phyloP scores from a whole-genome alignment of 2,888 invertebrate genomes.

The Lepidochrysops patricia region DNA sequence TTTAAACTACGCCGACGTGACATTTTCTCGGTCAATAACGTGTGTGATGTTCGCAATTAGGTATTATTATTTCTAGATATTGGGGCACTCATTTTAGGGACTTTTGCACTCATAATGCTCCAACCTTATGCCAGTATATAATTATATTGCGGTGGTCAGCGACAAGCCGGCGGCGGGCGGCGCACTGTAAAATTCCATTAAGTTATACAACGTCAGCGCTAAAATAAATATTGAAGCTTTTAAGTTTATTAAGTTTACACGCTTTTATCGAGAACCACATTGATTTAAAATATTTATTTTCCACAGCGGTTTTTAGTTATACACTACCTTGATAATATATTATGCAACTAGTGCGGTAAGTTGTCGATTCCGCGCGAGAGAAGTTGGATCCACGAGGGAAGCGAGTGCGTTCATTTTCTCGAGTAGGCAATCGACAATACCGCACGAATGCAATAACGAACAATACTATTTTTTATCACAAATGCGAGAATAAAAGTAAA shows the following conservation, averaged over 20 bases:
- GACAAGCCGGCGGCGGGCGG: not conserved
- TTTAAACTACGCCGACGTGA: too few species aligned
- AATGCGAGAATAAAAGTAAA: too few species aligned
- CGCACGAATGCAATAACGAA: too few species aligned
- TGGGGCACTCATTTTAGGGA: not conserved
- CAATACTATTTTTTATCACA: too few species aligned
- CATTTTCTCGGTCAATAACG: too few species aligned
- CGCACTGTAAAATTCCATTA: not conserved
- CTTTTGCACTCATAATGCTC: not conserved
- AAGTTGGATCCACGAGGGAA: too few species aligned
- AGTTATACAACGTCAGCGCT: not conserved
- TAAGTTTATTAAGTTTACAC: not conserved
- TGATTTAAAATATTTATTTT: not conserved
- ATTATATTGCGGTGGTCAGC: not conserved
- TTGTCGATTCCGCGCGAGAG: too few species aligned
- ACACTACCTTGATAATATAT: too few species aligned
- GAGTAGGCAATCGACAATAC: too few species aligned
- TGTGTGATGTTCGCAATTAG: too few species aligned
- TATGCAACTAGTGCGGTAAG: too few species aligned
- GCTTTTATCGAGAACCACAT: not conserved
- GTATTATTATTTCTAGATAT: not conserved
- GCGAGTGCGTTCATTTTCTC: too few species aligned
- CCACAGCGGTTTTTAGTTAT: not conserved
- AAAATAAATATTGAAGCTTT: not conserved
- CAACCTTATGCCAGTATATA: not conserved